Evolutionary conservation across 2,113 vertebrate species (phyloP).

Genomic region (Chascanopsetta lugubris): DNA sequence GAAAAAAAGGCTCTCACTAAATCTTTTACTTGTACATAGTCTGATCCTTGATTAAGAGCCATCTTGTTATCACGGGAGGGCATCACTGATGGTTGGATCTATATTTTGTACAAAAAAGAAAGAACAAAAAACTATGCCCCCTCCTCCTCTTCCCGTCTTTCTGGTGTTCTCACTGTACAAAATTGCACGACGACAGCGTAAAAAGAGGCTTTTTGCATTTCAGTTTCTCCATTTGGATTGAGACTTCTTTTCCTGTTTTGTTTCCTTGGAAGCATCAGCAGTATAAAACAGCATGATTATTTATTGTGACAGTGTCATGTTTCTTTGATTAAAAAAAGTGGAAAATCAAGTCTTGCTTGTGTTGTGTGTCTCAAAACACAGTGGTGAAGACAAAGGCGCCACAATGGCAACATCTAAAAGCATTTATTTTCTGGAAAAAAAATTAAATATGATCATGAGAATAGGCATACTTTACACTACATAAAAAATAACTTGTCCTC

Average conservation of each 20-base stretch:
- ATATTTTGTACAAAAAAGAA: conserved; percentile 73
- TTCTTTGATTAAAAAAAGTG: conserved; percentile 80
- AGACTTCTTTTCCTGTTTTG: conserved; percentile 46
- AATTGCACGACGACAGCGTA: conserved; percentile 73
- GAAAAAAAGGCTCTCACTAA: background rate
- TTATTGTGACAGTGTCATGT: conserved; percentile 85
- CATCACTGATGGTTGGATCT: conserved; percentile 71
- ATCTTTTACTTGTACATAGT: conserved; percentile 67
- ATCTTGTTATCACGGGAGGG: conserved; percentile 74
- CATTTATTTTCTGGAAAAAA: conserved; percentile 91
- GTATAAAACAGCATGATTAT: conserved; percentile 83
- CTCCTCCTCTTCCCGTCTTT: conserved; percentile 29
- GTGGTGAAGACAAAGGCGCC: conserved; percentile 35
- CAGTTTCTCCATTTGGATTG: conserved; percentile 61
- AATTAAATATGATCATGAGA: conserved; percentile 88
- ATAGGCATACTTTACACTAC: conserved; percentile 61
- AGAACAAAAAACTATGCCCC: conserved; percentile 40
- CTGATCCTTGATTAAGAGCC: conserved; percentile 42
- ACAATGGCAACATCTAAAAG: conserved; percentile 83
- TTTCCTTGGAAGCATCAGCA: conserved; percentile 59
- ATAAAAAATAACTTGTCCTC: conserved; percentile 40
- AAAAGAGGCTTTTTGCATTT: conserved; percentile 59
- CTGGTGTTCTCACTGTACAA: conserved; percentile 69
- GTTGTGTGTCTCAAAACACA: conserved; percentile 7
- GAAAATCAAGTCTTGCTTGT: conserved; percentile 19